phyloP scores from a whole-genome alignment of 1,140 invertebrate genomes.

The Drosophila sulfurigaster region DNA sequence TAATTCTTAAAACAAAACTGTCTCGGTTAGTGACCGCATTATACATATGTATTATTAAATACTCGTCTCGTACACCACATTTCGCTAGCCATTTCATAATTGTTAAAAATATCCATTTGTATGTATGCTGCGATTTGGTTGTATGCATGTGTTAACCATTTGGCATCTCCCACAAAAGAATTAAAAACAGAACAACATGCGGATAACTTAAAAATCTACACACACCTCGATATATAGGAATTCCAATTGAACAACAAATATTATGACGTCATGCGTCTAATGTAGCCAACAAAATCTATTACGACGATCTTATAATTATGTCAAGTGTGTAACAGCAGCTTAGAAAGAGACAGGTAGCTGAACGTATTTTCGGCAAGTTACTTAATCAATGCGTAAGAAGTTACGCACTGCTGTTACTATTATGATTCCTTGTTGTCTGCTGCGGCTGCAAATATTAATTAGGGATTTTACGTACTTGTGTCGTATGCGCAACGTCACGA shows the following conservation, averaged over 20 bases:
- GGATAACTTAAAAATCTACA: constrained; percentile 24
- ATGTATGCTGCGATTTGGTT: constrained; percentile 4
- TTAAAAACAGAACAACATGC: constrained; percentile 9
- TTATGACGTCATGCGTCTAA: constrained; percentile 39
- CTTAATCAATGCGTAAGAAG: too few relatives aligned
- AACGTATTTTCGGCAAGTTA: not conserved
- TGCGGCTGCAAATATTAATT: not conserved
- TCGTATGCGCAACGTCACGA: constrained; percentile 21
- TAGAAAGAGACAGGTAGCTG: not conserved
- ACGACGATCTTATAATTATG: not conserved
- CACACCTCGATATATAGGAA: not conserved
- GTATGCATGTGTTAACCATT: constrained; percentile 26
- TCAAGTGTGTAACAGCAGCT: not conserved
- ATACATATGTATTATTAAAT: constrained; percentile 1
- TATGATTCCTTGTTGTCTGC: not conserved
- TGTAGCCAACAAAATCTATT: not conserved
- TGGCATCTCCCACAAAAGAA: constrained; percentile 43
- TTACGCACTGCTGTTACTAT: too few relatives aligned
- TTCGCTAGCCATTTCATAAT: constrained; percentile 53
- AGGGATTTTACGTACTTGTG: not conserved
- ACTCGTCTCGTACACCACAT: constrained; percentile 16
- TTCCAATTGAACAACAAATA: constrained; percentile 11
- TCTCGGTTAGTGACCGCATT: not conserved
- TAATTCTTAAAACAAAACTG: constrained; percentile 43
- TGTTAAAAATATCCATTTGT: constrained; percentile 51